Percentiles rank a stretch among this genome's conserved stretches.
Conservation (phyloP, 2,797 vertebrate genomes). For the Acrocephalus scirpaceus region DNA sequence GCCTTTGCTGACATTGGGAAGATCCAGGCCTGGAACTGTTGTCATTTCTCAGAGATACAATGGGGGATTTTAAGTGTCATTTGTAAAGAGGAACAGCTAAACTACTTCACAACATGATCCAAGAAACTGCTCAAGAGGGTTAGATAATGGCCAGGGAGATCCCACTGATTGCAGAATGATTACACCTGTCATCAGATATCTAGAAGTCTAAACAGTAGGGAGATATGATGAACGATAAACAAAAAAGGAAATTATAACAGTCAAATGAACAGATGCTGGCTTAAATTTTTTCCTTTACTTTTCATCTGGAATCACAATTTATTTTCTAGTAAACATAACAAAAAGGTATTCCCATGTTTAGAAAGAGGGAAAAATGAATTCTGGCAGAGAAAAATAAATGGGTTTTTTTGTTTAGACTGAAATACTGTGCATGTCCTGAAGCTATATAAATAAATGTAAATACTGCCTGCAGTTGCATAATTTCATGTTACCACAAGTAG, state of each 20-base stretch:
- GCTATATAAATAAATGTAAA: conserved; percentile 17
- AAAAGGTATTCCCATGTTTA: neutral
- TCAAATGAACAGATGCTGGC: neutral
- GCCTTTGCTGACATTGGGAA: neutral
- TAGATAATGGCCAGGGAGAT: neutral
- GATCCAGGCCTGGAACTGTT: neutral
- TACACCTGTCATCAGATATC: neutral
- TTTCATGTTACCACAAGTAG: neutral
- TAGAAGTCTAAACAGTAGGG: neutral
- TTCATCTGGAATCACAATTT: neutral
- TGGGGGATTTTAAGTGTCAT: neutral
- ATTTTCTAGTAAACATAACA: conserved; percentile 22
- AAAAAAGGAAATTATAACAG: neutral
- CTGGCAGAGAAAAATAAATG: neutral
- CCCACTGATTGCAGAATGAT: neutral
- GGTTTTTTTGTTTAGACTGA: neutral
- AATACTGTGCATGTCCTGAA: neutral
- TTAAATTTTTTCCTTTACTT: neutral
- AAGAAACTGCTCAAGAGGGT: neutral
- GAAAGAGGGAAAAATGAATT: neutral
- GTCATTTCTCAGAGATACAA: neutral
- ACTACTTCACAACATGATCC: neutral
- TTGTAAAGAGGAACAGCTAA: neutral
- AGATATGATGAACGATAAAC: neutral
- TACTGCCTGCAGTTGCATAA: neutral